A percentile compares a stretch with the other conserved stretches of the same genome.
These are phyloP conservation scores for Pleuronectes platessa DNA, from an alignment of 2,113 vertebrate species.

Conservation along the genomic window DNA sequence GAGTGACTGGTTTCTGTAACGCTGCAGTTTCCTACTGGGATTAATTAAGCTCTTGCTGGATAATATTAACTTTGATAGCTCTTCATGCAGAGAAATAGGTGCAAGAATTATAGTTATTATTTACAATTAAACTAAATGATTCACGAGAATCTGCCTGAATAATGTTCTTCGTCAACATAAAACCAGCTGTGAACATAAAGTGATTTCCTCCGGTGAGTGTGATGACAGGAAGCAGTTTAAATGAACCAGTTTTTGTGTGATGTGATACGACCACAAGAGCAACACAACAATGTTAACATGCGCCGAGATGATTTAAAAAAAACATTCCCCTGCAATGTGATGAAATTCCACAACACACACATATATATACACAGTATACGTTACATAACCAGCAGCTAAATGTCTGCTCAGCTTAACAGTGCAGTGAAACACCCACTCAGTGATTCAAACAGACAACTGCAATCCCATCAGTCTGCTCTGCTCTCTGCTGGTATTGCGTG, in stretches of 20 bases:
- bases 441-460: constrained; percentile 66
- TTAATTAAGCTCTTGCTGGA: not conserved
- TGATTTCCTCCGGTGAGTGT: too few species aligned
- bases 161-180: too few species aligned
- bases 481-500: constrained; percentile 21
- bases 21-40: not conserved
- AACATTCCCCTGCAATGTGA: constrained; percentile 16
- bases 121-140: too few species aligned
- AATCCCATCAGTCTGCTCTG: constrained; percentile 64
- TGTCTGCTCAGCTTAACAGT: constrained; percentile 54
- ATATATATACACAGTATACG: not conserved
- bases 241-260: not conserved
- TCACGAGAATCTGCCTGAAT: too few species aligned
- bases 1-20: not conserved
- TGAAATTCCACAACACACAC: constrained; percentile 17
- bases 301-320: not conserved
- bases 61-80: too few species aligned
- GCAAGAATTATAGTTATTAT: not conserved
- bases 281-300: not conserved
- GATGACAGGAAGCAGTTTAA: not conserved
- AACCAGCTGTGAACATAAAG: not conserved
- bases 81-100: not conserved
- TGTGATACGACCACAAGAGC: not conserved
- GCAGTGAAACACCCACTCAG: constrained; percentile 56
- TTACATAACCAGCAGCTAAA: constrained; percentile 56